Evolutionary conservation across 2,888 invertebrate genomes (phyloP).

Genomic region (Drosophila borealis): DNA sequence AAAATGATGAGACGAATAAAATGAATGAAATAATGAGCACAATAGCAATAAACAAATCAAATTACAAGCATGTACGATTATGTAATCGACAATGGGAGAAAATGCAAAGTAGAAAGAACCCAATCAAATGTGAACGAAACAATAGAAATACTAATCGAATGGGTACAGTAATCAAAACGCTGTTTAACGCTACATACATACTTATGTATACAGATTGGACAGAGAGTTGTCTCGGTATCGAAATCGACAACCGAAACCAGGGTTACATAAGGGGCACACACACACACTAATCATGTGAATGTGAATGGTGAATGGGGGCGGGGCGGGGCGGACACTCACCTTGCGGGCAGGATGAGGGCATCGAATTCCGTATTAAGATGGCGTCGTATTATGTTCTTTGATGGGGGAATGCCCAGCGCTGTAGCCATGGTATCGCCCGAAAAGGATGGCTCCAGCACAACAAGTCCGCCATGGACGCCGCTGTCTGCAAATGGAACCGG

Average conservation of each 20-base stretch:
- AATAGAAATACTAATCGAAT: slow-evolving; percentile 43
- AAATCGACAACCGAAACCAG: slow-evolving; percentile 7
- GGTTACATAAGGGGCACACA: slow-evolving; percentile 23
- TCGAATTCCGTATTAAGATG: slow-evolving; percentile 96
- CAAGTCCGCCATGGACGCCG: slow-evolving; percentile 97
- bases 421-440: slow-evolving; percentile 98
- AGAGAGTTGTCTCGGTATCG: slow-evolving; percentile 5
- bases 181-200: slow-evolving; percentile 73
- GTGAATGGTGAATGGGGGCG: background rate
- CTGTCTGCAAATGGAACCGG: slow-evolving; percentile 88
- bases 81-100: slow-evolving; percentile 28
- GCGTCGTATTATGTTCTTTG: slow-evolving; percentile 96
- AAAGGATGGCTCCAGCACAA: slow-evolving; percentile 96
- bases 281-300: slow-evolving; percentile 15
- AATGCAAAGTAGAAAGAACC: slow-evolving; percentile 32
- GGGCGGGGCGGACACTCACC: slow-evolving; percentile 86
- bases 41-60: slow-evolving; percentile 23
- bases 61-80: slow-evolving; percentile 30
- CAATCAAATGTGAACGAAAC: slow-evolving; percentile 53
- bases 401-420: slow-evolving; percentile 95
- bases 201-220: slow-evolving; percentile 26
- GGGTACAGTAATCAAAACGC: slow-evolving; percentile 60
- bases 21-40: slow-evolving; percentile 12
- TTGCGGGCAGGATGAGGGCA: slow-evolving; percentile 95
- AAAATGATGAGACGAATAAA: slow-evolving; percentile 8